Base-by-base conservation (phyloP, 2,888 invertebrate genomes). In the Morinoia aosen region DNA sequence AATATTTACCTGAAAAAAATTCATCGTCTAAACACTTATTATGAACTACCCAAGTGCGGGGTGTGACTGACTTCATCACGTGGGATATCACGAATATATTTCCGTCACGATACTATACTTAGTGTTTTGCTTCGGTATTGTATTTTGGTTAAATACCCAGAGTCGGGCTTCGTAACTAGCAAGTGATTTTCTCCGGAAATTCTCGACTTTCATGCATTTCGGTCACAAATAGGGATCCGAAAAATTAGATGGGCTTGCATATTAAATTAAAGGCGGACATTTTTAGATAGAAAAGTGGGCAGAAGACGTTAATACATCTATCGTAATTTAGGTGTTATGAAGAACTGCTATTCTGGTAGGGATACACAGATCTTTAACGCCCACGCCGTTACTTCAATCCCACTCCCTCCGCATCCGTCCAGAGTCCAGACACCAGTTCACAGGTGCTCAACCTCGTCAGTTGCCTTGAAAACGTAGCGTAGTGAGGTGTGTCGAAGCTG, bases 331-430 rank as follows among this genome's bases (percentile, higher is more conserved):
- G 76, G 25, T 25, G 76, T 76, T 25, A 33, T 16, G 25, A 76
- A 33, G 76, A 33, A 25, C 25, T 12, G 33, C 76, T 33, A 25
- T 33, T 76, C 25, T 19, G 25, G 25, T 2, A 33, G 33, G 76
- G 25, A 10, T 16, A 76, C 19, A 76, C 19, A 76, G 8, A 48
- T 16, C 76, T 76, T 33, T 10, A 12, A 90, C 90, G 48, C 40
- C 90, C 90, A 90, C 90, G 39, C 90, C 90, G 90, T 90, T 90
- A 90, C 90, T 14, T 90, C 40, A 90, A 90, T 39, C 19, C 90
- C 39, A 90, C 90, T 48, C 39, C 48, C 90, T 90, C 90, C 40
- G 48, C 48, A 40, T 90, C 39, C 39, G 40, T 90, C 39, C 25
- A 76, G 19, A 48, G 3, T 48, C 48, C 48, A 48, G n/a, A 4